These are phyloP conservation scores for Paedocypris sp. DNA, from an alignment of 2,113 vertebrate species.

Conservation along the genomic window DNA sequence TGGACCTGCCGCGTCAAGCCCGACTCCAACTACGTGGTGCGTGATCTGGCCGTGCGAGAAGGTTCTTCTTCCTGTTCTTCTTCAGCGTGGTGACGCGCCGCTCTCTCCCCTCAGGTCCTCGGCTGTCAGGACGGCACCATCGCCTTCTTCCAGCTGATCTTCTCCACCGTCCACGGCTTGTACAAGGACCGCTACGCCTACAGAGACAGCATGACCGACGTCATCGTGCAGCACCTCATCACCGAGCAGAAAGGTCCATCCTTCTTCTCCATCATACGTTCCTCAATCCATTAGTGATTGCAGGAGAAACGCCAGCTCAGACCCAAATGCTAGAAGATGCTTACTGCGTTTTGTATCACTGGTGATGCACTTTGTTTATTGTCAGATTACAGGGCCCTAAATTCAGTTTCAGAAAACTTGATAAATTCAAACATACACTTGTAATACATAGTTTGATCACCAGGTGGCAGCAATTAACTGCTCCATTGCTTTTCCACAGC, in stretches of 20 bases:
- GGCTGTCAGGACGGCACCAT: constrained; percentile 95
- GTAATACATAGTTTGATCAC: too few relatives aligned
- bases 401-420: too few relatives aligned
- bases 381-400: too few relatives aligned
- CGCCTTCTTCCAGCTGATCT: constrained; percentile 89
- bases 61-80: not conserved
- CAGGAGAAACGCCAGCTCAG: too few relatives aligned
- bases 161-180: constrained; percentile 93
- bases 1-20: constrained; percentile 91
- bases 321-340: too few relatives aligned
- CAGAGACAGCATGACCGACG: constrained; percentile 92
- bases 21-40: constrained; percentile 94
- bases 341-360: too few relatives aligned
- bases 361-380: too few relatives aligned
- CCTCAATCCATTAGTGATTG: too few relatives aligned
- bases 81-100: not conserved
- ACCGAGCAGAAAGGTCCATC: constrained; percentile 45
- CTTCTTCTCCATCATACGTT: too few relatives aligned
- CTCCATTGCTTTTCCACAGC: too few relatives aligned
- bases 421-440: too few relatives aligned
- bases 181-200: constrained; percentile 94
- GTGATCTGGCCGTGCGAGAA: constrained; percentile 28
- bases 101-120: constrained; percentile 63
- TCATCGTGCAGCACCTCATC: constrained; percentile 81
- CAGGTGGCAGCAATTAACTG: too few relatives aligned